Evolutionary conservation across 2,797 vertebrate species (phyloP), one percentile per base, ranked within the genome.

Genomic region (Rhodeus uyekii): DNA sequence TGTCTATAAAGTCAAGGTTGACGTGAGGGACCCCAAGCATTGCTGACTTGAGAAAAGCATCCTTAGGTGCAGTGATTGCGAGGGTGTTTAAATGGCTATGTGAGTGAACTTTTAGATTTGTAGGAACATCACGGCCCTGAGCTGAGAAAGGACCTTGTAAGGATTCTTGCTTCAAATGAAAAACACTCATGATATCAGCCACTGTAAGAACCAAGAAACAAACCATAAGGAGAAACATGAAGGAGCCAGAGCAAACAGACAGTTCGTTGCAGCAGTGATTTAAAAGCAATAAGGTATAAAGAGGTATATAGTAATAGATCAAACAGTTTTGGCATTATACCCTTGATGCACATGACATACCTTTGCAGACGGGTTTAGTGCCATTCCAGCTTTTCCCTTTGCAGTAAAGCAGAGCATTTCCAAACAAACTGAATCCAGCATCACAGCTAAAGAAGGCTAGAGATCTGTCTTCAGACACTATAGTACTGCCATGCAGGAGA

Each of bases 331-430:
- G 32, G 8, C 32, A 67, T 63, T 27, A 55, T 38, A 38, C 7
- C 4, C 39, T 29, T 69, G 18, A 3, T 42, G 46, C 13, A 75
- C 29, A 55, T 38, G 24, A 55, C 78, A 80, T 44, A 95, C 94
- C 93, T 92, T 89, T 92, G 87, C 94, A 95, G 1, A 89, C 84
- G 72, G 94, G 94, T 44, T 85, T 90, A 64, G 90, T 90, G 83
- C 87, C 82, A 4, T 93, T 94, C 94, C 94, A 95, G 16, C 3
- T 88, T 74, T 78, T 88, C 72, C 93, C 93, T 77, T 91, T 92
- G 78, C 94, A 95, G 84, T 92, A 95, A 24, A 94, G 83, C 80
- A 89, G 44, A 0, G 88, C 83, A 22, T 91, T 86, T 3, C 94
- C 94, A 4, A 74, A 84, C n/a, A 95, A 89, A 36, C 69, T 83